Percentiles rank a stretch among this genome's conserved stretches.
phyloP scores from a whole-genome alignment of 1,140 invertebrate genomes.

The Mizuhopecten yessoensis region DNA sequence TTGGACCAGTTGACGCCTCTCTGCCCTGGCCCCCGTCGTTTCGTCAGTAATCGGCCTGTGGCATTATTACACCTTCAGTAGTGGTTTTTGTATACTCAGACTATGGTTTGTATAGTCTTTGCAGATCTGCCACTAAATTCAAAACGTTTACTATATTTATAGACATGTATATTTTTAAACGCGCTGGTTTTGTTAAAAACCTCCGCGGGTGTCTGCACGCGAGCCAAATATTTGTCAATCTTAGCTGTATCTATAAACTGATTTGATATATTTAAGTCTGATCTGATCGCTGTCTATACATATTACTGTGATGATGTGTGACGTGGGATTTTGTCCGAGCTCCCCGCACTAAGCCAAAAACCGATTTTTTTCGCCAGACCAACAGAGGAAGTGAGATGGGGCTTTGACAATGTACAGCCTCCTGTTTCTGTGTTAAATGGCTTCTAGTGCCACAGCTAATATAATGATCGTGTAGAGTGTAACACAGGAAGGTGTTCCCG shows the following conservation, averaged over 20 bases:
- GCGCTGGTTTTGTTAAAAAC: no score
- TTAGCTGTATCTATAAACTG: background rate
- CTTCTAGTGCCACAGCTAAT: background rate
- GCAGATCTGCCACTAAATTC: no score
- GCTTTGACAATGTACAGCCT: background rate
- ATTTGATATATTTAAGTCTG: background rate
- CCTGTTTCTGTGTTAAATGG: background rate
- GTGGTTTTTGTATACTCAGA: no score
- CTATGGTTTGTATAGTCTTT: no score
- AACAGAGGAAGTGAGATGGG: background rate
- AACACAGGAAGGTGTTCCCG: background rate
- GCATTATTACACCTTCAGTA: no score
- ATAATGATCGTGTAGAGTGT: background rate
- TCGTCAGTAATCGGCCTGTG: no score
- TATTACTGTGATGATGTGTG: background rate
- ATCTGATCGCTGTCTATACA: background rate
- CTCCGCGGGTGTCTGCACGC: background rate
- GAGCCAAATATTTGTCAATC: background rate
- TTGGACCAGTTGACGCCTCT: background rate
- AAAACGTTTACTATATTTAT: no score
- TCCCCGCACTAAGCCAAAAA: background rate
- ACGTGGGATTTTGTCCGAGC: background rate
- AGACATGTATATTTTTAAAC: no score
- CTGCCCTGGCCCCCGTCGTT: no score
- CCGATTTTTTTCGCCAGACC: no score